These are phyloP conservation scores for Disparrhopalites patrizii DNA, from an alignment of 2,888 invertebrate genomes.

Conservation along the genomic window DNA sequence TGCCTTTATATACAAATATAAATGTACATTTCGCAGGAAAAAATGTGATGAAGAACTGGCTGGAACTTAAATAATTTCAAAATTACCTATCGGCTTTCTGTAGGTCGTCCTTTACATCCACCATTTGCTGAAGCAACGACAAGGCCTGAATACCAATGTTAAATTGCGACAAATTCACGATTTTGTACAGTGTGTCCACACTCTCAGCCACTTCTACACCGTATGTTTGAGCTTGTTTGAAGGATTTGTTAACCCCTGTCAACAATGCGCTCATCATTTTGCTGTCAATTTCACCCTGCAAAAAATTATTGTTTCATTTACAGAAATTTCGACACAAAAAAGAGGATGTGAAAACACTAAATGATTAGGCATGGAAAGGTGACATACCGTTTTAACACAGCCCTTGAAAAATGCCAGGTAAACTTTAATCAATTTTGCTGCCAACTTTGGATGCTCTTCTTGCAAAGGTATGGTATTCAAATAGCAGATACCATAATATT, in stretches of 20 bases:
- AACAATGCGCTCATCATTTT: slow-evolving; percentile 79
- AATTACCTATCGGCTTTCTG: slow-evolving; percentile 59
- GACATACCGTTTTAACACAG: slow-evolving; percentile 68
- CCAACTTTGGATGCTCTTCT: slow-evolving; percentile 68
- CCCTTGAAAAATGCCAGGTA: slow-evolving; percentile 96
- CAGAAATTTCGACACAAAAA: neutral
- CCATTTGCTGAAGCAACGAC: slow-evolving; percentile 62
- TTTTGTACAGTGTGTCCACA: slow-evolving; percentile 71
- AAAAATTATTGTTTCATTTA: slow-evolving; percentile 28
- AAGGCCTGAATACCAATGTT: slow-evolving; percentile 61
- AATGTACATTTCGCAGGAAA: too few relatives aligned
- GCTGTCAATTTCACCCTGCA: slow-evolving; percentile 69
- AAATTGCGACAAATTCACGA: slow-evolving; percentile 75
- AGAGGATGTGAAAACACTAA: neutral
- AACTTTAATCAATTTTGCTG: slow-evolving; percentile 77
- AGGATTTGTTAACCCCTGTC: slow-evolving; percentile 77
- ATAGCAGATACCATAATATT: slow-evolving; percentile 91
- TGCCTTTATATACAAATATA: too few relatives aligned
- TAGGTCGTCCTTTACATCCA: slow-evolving; percentile 54
- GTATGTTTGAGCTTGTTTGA: slow-evolving; percentile 71
- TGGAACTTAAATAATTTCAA: neutral
- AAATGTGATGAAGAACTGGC: too few relatives aligned
- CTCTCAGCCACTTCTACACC: slow-evolving; percentile 59
- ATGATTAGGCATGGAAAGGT: neutral
- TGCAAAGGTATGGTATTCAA: slow-evolving; percentile 77